Conservation (phyloP, 2,113 vertebrate species). For the Oxyruncus cristatus region DNA sequence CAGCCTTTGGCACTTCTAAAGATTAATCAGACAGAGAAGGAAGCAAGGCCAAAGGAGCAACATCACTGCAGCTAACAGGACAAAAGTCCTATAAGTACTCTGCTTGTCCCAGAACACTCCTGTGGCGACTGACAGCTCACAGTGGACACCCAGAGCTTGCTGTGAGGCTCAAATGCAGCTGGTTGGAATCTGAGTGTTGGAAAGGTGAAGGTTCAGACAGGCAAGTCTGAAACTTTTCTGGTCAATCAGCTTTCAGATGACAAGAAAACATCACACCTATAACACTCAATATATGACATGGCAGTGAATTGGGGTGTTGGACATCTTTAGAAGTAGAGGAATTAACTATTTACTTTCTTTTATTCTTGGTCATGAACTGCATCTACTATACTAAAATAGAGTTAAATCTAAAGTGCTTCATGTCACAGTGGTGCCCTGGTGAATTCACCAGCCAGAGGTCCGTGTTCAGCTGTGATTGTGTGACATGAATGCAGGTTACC, state of each 20-base stretch:
- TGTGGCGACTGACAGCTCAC: not conserved
- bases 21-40: not conserved
- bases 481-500: slow-evolving; percentile 63
- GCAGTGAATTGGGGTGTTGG: not conserved
- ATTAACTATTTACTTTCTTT: not conserved
- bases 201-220: not conserved
- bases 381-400: not conserved
- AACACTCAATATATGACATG: not conserved
- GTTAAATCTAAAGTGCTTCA: not conserved
- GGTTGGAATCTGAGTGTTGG: not conserved
- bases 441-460: not conserved
- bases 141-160: not conserved
- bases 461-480: rapidly evolving
- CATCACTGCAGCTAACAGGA: not conserved
- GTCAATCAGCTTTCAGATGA: not conserved
- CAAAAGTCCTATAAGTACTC: not conserved
- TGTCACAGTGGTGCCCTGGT: not conserved
- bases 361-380: not conserved
- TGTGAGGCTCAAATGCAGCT: not conserved
- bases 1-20: not conserved
- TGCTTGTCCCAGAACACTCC: not conserved
- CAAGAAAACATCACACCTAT: not conserved
- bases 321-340: not conserved
- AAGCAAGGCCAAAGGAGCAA: not conserved
- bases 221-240: not conserved